Evolutionary conservation across 2,888 invertebrate species (phyloP).

Genomic region (Chalcis sispes): DNA sequence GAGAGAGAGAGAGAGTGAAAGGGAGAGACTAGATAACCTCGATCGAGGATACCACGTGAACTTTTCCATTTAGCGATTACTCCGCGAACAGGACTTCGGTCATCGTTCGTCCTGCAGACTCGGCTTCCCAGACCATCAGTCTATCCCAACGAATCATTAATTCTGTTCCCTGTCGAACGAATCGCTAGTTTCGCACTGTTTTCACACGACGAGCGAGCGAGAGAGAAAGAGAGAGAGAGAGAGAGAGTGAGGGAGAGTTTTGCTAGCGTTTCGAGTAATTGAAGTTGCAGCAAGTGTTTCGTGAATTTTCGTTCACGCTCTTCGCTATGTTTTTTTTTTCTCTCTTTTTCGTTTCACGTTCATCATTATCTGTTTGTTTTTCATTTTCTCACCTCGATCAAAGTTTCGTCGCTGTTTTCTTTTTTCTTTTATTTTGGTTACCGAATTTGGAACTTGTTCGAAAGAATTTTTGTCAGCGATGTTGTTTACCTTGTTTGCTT

Average conservation of each 20-base stretch:
- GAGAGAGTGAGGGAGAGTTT: neutral
- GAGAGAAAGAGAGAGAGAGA: too few species aligned
- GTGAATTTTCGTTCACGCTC: neutral
- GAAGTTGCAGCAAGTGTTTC: slow-evolving; percentile 12
- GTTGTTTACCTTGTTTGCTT: slow-evolving; percentile 9
- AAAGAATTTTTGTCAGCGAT: neutral
- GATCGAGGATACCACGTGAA: neutral
- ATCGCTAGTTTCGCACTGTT: neutral
- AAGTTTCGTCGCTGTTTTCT: neutral
- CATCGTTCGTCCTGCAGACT: slow-evolving; percentile 14
- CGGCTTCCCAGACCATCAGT: neutral
- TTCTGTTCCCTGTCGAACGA: slow-evolving; percentile 4
- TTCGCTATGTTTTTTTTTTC: too few species aligned
- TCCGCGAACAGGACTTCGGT: neutral
- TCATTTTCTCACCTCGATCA: neutral
- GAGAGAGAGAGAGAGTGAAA: slow-evolving; percentile 28
- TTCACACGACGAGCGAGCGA: too few species aligned
- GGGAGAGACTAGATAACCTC: neutral
- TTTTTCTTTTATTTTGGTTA: neutral
- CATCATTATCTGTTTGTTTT: neutral
- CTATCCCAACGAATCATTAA: slow-evolving; percentile 12
- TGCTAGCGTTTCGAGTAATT: slow-evolving; percentile 17
- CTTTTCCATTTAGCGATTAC: slow-evolving; percentile 52
- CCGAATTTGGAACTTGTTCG: neutral
- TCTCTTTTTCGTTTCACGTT: slow-evolving; percentile 4